Base-by-base conservation (phyloP, 2,797 vertebrate species). In the Platyrinchus mystaceus region DNA sequence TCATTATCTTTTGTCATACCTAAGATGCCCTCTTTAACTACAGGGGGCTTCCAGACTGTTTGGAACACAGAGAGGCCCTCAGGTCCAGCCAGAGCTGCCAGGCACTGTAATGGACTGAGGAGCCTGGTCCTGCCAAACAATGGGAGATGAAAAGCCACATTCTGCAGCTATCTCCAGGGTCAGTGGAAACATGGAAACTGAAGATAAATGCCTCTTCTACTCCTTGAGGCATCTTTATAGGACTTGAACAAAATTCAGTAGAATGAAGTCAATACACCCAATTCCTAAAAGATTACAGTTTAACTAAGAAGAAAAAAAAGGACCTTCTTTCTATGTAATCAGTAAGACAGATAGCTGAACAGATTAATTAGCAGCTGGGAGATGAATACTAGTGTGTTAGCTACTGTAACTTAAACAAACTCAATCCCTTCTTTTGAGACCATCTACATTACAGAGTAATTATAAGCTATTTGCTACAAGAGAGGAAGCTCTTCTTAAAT, bases 311-410 rank as follows among this genome's bases (percentile, higher is more conserved):
- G 30, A 1, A 10, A 53, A 36, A 44, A 56, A 62, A 30, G 7
- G 28, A 82, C 22, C 13, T 71, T 91, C 36, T 90, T 58, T 70
- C 43, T n/a, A 9, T 19, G 24, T 39, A 83, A 64, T 74, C 55
- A 64, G 53, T 47, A 39, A 77, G 59, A 87, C 14, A 82, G 84
- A 49, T 67, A 92, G 53, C 22, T 36, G 39, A 84, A 73, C 44
- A 91, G 82, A 89, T 92, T 94, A 89, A 87, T 92, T 87, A 95
- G 60, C 60, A 92, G 41, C 64, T 81, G 36, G 66, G 73, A 85
- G 58, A 46, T 62, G 20, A 93, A 89, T 60, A 53, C 43, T 34
- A 20, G n/a, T 9, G 1, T 43, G 12, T 58, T 77, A 84, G 37
- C 26, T 62, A 34, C 47, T 87, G 62, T 77, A 71, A 80, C 75